These are phyloP conservation scores for Eurytemora carolleeae DNA, from an alignment of 1,140 invertebrate species.

Conservation along the genomic window DNA sequence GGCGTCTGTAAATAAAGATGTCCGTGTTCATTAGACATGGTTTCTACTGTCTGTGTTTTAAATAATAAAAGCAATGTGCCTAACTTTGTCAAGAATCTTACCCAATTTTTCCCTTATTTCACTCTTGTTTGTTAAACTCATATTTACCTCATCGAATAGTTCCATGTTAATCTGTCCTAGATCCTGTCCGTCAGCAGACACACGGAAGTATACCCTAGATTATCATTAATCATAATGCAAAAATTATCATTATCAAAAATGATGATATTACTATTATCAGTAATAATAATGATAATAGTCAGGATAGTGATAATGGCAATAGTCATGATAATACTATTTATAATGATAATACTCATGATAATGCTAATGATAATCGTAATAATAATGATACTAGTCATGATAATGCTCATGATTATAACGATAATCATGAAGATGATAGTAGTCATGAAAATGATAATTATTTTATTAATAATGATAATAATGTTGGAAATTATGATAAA, in stretches of 20 bases:
- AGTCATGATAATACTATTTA: not conserved
- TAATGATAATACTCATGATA: too few species aligned
- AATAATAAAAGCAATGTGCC: too few species aligned
- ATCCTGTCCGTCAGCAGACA: slow-evolving; percentile 8
- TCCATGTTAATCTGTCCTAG: slow-evolving; percentile 19
- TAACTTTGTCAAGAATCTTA: too few species aligned
- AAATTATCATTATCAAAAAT: too few species aligned
- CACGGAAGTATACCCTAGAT: slow-evolving; percentile 10
- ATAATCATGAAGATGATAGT: too few species aligned
- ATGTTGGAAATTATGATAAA: not conserved
- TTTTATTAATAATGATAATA: not conserved
- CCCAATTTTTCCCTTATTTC: too few species aligned
- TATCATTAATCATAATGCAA: not conserved
- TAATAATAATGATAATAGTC: not conserved
- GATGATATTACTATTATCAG: too few species aligned
- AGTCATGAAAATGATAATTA: not conserved
- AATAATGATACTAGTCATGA: not conserved
- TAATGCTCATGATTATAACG: not conserved
- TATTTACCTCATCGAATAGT: slow-evolving; percentile 24
- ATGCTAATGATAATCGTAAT: not conserved
- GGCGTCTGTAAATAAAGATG: too few species aligned
- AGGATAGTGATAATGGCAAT: not conserved
- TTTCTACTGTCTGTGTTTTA: too few species aligned
- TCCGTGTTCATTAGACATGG: too few species aligned
- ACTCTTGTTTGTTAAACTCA: too few species aligned